phyloP scores from a whole-genome alignment of 92 coral and sea anemone species.

The Zoanthus solanderi region DNA sequence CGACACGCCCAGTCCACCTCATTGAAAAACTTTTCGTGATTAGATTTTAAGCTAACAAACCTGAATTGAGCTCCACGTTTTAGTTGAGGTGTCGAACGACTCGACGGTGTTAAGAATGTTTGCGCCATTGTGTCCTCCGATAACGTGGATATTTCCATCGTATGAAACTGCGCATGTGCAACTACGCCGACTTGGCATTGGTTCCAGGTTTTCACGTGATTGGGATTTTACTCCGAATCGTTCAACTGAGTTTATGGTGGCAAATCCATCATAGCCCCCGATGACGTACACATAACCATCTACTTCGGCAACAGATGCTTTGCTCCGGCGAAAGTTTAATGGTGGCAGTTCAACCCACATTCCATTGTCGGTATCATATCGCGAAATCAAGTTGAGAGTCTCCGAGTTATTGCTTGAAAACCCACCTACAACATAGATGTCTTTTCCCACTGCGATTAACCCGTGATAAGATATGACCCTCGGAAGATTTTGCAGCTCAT shows the following conservation, averaged over 20 bases:
- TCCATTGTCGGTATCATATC: conserved; percentile 21
- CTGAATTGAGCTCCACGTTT: conserved; percentile 44
- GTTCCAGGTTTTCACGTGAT: conserved; percentile 32
- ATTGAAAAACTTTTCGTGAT: background rate
- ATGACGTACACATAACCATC: conserved; percentile 35
- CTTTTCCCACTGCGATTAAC: conserved; percentile 4
- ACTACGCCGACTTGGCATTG: conserved; percentile 49
- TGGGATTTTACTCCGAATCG: conserved; percentile 12
- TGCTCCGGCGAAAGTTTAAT: conserved; percentile 39
- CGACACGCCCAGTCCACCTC: too few species aligned
- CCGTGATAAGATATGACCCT: background rate
- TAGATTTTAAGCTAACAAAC: background rate
- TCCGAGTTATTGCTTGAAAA: conserved; percentile 1
- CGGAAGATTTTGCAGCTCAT: conserved; percentile 33
- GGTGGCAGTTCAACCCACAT: conserved; percentile 37
- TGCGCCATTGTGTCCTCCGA: conserved; percentile 46
- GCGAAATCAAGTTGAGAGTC: conserved; percentile 30
- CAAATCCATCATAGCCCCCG: conserved; percentile 39
- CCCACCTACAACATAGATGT: conserved; percentile 23
- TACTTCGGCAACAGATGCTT: conserved; percentile 36
- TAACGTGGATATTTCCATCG: conserved; percentile 32
- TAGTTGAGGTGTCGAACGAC: conserved; percentile 26
- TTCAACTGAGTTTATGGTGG: conserved; percentile 43
- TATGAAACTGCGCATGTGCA: conserved; percentile 46
- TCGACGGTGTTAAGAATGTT: conserved; percentile 39